Percentiles rank a stretch among this genome's conserved stretches.
Evolutionary conservation across 2,797 vertebrate genomes (phyloP).

Genomic region (Psittacula derbiana): DNA sequence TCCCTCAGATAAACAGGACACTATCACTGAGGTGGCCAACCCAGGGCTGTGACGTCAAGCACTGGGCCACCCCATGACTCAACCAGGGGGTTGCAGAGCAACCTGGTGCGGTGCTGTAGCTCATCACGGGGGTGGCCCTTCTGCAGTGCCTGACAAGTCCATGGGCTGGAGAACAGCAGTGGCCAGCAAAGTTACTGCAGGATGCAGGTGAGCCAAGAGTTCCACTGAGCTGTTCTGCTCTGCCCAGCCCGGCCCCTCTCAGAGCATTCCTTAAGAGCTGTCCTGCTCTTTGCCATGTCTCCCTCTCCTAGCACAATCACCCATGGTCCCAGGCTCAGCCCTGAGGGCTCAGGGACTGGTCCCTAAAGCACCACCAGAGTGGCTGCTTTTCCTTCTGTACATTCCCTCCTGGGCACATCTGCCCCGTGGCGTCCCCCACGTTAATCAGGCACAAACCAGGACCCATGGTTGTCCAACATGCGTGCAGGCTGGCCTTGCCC

Average conservation of each 20-base stretch:
- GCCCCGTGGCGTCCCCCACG: neutral
- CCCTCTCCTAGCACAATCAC: neutral
- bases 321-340: neutral
- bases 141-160: neutral
- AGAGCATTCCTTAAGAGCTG: neutral
- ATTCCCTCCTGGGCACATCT: neutral
- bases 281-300: neutral
- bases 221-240: neutral
- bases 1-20: neutral
- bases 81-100: neutral
- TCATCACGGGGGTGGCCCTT: neutral
- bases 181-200: neutral
- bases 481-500: neutral
- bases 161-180: neutral
- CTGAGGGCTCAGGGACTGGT: neutral
- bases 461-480: rapidly evolving
- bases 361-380: neutral
- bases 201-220: neutral
- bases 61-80: neutral
- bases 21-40: neutral
- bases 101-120: neutral
- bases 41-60: neutral
- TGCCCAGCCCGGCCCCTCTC: neutral
- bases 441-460: neutral
- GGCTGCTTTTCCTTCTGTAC: neutral